Percentiles rank a stretch among this genome's conserved stretches.
phyloP scores from a whole-genome alignment of 2,888 invertebrate species.

The Drosophila emarginata region DNA sequence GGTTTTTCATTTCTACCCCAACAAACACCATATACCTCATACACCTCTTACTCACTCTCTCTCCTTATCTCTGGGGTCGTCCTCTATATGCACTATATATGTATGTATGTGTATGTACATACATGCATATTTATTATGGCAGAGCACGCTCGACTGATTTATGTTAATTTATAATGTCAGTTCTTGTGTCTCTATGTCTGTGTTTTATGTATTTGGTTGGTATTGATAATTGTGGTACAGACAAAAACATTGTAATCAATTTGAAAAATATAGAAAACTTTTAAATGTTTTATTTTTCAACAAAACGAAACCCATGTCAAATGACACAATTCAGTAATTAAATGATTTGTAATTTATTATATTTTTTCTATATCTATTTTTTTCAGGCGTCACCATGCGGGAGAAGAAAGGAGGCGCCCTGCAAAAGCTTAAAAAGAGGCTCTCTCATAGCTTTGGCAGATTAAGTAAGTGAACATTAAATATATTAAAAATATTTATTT shows the following conservation, averaged over 20 bases:
- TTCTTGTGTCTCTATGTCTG: conserved; percentile 23
- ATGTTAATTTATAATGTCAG: conserved; percentile 74
- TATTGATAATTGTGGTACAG: conserved; percentile 18
- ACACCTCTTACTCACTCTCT: not conserved
- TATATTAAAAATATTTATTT: no score
- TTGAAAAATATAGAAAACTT: conserved; percentile 21
- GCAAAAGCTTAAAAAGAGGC: conserved; percentile 96
- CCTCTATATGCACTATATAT: conserved; percentile 21
- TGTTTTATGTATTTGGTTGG: conserved; percentile 36
- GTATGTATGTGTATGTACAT: not conserved
- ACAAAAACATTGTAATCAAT: conserved; percentile 19
- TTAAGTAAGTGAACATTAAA: conserved; percentile 90
- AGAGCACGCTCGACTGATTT: conserved; percentile 73
- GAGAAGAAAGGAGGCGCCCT: conserved; percentile 96
- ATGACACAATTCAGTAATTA: conserved; percentile 39
- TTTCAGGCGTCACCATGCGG: conserved; percentile 92
- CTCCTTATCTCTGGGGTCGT: conserved; percentile 37
- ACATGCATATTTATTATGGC: conserved; percentile 60
- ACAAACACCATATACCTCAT: not conserved
- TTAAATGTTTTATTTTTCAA: not conserved
- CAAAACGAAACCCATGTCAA: conserved; percentile 32
- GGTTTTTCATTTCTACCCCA: conserved; percentile 35
- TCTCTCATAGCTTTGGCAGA: conserved; percentile 97
- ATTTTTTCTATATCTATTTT: conserved; percentile 22
- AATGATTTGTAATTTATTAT: conserved; percentile 26